Percentiles rank a stretch among this genome's conserved stretches.
Evolutionary conservation across 2,888 invertebrate species (phyloP).

Genomic region (Pristionchus entomophagus): DNA sequence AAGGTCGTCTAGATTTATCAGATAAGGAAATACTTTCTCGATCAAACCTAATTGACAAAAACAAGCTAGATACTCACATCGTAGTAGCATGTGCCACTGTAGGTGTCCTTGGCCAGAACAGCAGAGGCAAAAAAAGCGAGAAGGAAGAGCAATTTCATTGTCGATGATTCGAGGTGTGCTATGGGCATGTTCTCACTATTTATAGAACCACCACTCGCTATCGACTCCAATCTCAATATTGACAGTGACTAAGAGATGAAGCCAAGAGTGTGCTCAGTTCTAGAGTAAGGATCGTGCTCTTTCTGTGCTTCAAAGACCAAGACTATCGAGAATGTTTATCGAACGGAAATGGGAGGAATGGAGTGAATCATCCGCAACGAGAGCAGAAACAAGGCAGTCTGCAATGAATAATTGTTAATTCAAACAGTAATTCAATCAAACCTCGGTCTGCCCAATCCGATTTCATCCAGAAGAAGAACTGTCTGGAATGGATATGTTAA

Average conservation of each 20-base stretch:
- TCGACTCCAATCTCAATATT: not conserved
- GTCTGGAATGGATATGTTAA: not conserved
- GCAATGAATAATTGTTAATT: not conserved
- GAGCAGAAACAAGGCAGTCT: conserved; percentile 14
- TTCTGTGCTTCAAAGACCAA: not conserved
- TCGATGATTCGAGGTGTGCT: not conserved
- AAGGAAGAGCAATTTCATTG: too few species aligned
- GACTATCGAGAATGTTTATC: not conserved
- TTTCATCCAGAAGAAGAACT: not conserved
- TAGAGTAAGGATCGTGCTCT: not conserved
- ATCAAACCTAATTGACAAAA: too few species aligned
- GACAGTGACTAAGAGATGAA: not conserved
- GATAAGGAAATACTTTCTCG: too few species aligned
- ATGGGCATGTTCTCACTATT: too few species aligned
- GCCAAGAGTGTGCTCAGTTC: not conserved
- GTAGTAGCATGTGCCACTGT: conserved; percentile 41
- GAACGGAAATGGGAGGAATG: not conserved
- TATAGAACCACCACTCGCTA: not conserved
- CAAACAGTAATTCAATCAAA: not conserved
- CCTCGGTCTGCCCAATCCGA: not conserved
- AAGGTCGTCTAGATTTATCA: too few species aligned
- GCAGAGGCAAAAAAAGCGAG: not conserved
- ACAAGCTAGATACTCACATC: conserved; percentile 13
- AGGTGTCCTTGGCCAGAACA: not conserved
- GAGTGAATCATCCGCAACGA: not conserved